Evolutionary conservation across 2,888 invertebrate species (phyloP).

Genomic region (Mimachlamys varia): DNA sequence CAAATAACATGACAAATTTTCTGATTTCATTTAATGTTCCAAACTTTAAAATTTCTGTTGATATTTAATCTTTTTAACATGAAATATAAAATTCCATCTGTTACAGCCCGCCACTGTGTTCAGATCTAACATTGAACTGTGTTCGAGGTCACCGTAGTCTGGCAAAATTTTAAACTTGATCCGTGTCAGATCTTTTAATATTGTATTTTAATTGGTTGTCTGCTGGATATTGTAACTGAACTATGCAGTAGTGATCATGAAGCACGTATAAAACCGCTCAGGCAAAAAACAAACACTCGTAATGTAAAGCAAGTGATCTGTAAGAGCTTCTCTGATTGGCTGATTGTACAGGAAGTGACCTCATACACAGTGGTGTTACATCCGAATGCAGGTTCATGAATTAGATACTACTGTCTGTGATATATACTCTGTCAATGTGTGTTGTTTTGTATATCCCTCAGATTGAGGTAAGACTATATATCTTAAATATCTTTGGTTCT

Average conservation of each 20-base stretch:
- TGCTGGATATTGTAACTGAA: too few species aligned
- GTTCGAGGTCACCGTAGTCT: neutral
- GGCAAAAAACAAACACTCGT: too few species aligned
- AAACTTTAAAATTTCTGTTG: neutral
- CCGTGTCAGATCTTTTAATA: too few species aligned
- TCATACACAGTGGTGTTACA: neutral
- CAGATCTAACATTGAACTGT: neutral
- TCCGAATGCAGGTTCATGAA: too few species aligned
- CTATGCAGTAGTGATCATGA: too few species aligned
- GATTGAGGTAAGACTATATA: neutral
- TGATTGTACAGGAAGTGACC: neutral
- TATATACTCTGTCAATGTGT: neutral
- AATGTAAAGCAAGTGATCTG: too few species aligned
- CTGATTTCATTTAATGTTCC: neutral
- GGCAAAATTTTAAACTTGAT: neutral
- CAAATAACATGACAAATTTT: neutral
- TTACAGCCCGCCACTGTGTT: neutral
- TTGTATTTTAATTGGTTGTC: too few species aligned
- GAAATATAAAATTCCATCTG: neutral
- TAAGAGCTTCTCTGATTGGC: neutral
- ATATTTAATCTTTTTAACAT: neutral
- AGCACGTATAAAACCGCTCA: too few species aligned
- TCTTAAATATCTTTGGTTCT: constrained; percentile 12
- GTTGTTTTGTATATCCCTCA: neutral
- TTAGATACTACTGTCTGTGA: too few species aligned